These are phyloP conservation scores for Polyommatus icarus DNA, from an alignment of 2,888 invertebrate genomes.

Conservation along the genomic window DNA sequence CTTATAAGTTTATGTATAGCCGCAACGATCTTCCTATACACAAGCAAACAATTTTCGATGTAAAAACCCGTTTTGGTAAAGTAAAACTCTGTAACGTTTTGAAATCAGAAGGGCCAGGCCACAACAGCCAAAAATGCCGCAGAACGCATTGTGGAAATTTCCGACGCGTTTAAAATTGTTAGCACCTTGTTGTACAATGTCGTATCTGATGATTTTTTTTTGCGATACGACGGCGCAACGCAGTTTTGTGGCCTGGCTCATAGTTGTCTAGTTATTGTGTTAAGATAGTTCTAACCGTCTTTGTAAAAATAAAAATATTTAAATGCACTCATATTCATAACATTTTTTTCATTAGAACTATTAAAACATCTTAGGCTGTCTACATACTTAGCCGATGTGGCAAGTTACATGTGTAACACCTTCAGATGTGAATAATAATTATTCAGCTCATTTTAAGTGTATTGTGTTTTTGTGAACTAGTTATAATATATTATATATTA, in stretches of 20 bases:
- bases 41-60: constrained; percentile 47
- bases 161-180: too few species aligned
- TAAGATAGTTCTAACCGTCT: not conserved
- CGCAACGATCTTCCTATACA: constrained; percentile 28
- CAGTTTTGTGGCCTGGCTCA: not conserved
- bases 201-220: too few species aligned
- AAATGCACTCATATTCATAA: not conserved
- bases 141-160: too few species aligned
- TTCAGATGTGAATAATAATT: not conserved
- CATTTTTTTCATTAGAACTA: not conserved
- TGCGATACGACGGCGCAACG: too few species aligned
- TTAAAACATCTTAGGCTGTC: not conserved
- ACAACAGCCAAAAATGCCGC: too few species aligned
- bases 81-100: constrained; percentile 6
- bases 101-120: not conserved
- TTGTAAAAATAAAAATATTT: not conserved
- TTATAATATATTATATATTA: not conserved
- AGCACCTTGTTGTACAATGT: too few species aligned
- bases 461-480: constrained; percentile 2
- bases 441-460: not conserved
- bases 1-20: constrained; percentile 30
- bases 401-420: not conserved
- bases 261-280: not conserved
- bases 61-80: constrained; percentile 37
- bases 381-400: too few species aligned